Percentiles rank a stretch among this genome's conserved stretches.
Evolutionary conservation across 2,888 invertebrate species (phyloP).

Genomic region (Aphidoletes aphidimyza): DNA sequence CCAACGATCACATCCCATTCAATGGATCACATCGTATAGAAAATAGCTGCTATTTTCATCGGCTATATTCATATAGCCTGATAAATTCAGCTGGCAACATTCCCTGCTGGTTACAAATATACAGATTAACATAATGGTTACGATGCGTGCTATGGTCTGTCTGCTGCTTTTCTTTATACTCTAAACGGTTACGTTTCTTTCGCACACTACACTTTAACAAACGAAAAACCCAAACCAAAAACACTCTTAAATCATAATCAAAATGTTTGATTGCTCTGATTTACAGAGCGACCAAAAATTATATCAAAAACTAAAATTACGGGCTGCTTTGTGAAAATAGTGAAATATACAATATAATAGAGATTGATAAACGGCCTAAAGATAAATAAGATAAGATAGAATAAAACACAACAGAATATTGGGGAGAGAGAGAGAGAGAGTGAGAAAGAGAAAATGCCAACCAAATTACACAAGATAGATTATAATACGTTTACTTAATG

Average conservation of each 20-base stretch:
- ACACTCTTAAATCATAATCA: no score
- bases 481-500: not conserved
- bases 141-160: not conserved
- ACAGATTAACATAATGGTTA: not conserved
- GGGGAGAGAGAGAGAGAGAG: not conserved
- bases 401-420: not conserved
- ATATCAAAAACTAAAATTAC: no score
- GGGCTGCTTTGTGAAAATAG: no score
- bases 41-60: no score
- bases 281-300: no score
- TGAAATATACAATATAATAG: no score
- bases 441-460: not conserved
- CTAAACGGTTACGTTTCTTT: not conserved
- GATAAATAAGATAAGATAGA: not conserved
- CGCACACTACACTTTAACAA: not conserved
- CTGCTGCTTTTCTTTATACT: not conserved
- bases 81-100: no score
- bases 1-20: no score
- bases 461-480: not conserved
- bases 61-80: no score
- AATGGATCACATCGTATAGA: no score
- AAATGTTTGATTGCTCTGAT: no score
- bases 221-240: not conserved
- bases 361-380: not conserved
- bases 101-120: no score